phyloP scores from a whole-genome alignment of 1,140 invertebrate genomes.

The Neodiprion lecontei region DNA sequence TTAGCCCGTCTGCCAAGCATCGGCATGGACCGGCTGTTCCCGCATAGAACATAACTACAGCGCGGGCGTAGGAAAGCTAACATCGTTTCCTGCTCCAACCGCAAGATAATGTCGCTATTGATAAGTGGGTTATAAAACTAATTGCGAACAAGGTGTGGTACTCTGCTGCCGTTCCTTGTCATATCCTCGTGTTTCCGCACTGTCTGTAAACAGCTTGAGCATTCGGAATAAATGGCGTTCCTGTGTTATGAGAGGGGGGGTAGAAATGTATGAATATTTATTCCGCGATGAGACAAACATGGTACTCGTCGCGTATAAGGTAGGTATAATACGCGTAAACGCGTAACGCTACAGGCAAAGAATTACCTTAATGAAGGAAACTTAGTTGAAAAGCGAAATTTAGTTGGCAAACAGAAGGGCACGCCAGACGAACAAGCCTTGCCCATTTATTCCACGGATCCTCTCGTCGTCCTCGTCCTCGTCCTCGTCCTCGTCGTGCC shows the following conservation, averaged over 20 bases:
- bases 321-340: too few relatives aligned
- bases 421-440: not conserved
- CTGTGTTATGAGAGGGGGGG: not conserved
- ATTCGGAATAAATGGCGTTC: too few relatives aligned
- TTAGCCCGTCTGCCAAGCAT: not conserved
- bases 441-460: too few relatives aligned
- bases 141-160: not conserved
- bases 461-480: too few relatives aligned
- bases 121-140: conserved; percentile 7
- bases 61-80: not conserved
- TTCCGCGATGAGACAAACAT: not conserved
- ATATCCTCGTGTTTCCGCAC: too few relatives aligned
- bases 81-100: not conserved
- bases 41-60: not conserved
- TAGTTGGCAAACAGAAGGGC: not conserved
- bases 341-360: not conserved
- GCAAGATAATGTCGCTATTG: conserved; percentile 5
- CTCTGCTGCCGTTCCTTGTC: not conserved
- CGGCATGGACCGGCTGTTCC: not conserved
- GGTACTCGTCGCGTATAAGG: not conserved
- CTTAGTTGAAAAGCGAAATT: not conserved
- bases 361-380: conserved; percentile 1
- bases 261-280: not conserved
- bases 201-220: too few relatives aligned
- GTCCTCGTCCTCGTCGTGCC: too few relatives aligned